Evolutionary conservation across 2,888 invertebrate genomes (phyloP).

Genomic region (Ectemnius lituratus): DNA sequence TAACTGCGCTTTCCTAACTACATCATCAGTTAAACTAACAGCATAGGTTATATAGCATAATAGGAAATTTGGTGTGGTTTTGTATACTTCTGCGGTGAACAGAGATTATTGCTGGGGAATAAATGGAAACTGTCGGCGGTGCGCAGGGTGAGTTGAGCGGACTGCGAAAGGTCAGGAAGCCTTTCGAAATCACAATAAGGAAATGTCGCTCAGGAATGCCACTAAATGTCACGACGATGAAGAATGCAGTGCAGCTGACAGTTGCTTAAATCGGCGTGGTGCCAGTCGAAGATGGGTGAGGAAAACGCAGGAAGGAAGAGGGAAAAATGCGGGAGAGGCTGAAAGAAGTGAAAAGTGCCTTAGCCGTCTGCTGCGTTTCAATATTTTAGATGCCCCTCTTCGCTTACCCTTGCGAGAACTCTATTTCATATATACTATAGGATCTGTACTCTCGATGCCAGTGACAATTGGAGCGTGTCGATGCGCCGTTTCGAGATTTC

Average conservation of each 20-base stretch:
- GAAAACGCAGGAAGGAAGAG: slow-evolving; percentile 33
- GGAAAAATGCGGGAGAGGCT: slow-evolving; percentile 18
- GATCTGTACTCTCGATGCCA: slow-evolving; percentile 58
- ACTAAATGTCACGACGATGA: neutral
- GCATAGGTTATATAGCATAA: too few relatives aligned
- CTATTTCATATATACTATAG: slow-evolving; percentile 37
- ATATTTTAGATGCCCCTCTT: slow-evolving; percentile 69
- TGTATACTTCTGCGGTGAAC: too few relatives aligned
- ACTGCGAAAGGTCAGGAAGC: neutral
- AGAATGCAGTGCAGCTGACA: slow-evolving; percentile 40
- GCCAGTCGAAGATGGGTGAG: slow-evolving; percentile 15
- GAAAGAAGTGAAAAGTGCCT: slow-evolving; percentile 46
- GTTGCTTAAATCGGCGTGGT: slow-evolving; percentile 44
- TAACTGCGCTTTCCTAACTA: too few relatives aligned
- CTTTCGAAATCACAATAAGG: slow-evolving; percentile 20
- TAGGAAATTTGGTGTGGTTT: too few relatives aligned
- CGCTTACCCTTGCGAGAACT: slow-evolving; percentile 47
- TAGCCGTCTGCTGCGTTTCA: slow-evolving; percentile 65
- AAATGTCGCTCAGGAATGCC: too few relatives aligned
- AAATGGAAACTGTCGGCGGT: too few relatives aligned
- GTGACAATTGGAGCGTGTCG: slow-evolving; percentile 71
- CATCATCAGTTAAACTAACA: too few relatives aligned
- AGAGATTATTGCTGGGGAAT: too few relatives aligned
- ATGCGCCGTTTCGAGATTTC: slow-evolving; percentile 61
- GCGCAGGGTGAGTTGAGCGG: too few relatives aligned